A percentile compares a stretch with the other conserved stretches of the same genome.
Conservation (phyloP, 2,113 vertebrate genomes). For the Dendropsophus ebraccatus region DNA sequence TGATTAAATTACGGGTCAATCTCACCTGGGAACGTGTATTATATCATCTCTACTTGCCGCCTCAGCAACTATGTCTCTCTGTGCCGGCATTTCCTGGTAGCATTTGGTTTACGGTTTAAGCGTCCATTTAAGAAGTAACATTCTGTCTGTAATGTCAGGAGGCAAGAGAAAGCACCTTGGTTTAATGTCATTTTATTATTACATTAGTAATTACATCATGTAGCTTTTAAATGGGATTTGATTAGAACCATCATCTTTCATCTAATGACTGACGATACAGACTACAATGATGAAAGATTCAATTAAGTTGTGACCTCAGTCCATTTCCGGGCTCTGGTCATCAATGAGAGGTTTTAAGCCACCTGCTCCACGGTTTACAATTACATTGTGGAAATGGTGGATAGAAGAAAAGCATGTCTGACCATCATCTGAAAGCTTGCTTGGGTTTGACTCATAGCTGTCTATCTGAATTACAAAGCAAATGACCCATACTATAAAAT, state of each 20-base stretch:
- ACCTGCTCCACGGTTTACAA: background rate
- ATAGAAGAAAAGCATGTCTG: background rate
- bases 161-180: background rate
- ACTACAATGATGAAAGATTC: slow-evolving; percentile 37
- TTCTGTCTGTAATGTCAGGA: background rate
- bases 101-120: background rate
- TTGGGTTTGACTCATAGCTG: slow-evolving; percentile 4
- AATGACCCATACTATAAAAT: background rate
- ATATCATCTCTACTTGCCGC: slow-evolving; percentile 28
- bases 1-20: slow-evolving; percentile 31
- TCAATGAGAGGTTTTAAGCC: slow-evolving; percentile 28
- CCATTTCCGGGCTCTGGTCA: slow-evolving; percentile 27
- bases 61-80: slow-evolving; percentile 11
- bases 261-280: slow-evolving; percentile 45
- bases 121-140: background rate
- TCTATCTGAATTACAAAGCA: slow-evolving; percentile 18
- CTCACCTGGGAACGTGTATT: slow-evolving; percentile 22
- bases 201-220: slow-evolving; percentile 59
- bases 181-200: background rate
- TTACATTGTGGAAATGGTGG: slow-evolving; percentile 4
- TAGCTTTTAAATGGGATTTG: slow-evolving; percentile 63
- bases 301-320: slow-evolving; percentile 62
- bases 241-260: slow-evolving; percentile 62
- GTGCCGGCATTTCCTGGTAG: slow-evolving; percentile 1
- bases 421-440: background rate